Evolutionary conservation across 2,113 vertebrate species (phyloP), one percentile per base, ranked within the genome.

Genomic region (Antennarius striatus): DNA sequence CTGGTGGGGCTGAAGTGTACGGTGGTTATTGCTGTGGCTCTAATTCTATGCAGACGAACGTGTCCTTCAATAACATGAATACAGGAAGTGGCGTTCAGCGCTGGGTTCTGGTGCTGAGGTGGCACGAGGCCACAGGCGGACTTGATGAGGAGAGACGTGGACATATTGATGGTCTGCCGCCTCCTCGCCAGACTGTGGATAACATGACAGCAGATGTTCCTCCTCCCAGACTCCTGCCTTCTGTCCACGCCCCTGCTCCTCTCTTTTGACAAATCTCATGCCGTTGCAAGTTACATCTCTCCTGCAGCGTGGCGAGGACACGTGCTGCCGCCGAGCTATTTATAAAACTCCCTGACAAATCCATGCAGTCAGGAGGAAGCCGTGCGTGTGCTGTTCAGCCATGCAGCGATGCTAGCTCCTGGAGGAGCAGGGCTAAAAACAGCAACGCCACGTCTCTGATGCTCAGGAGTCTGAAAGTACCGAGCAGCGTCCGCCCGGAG

Each of bases 271-370:
- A 69, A 78, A 79, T 72, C 48, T 62, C 10, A 10, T 10, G 43
- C 57, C 73, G 73, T 47, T 51, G 42, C 3, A 68, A 67, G 73
- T 68, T 55, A 59, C 68, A 65, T 81, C 77, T 65, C 66, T 69
- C 32, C 42, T 64, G 76, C 77, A 43, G 71, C 43, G 5, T 67
- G 85, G 65, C 36, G 60, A 73, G 68, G 62, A 86, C 89, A 91
- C 68, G 84, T 92, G 90, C 76, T 30, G 51, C 67, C 0, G 7
- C 79, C 60, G 80, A 83, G 84, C 90, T 92, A 91, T 93, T 93
- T 92, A 87, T 93, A 90, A 88, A 83, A 82, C 73, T 57, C 77
- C 74, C 88, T 89, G 87, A 91, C 89, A 89, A 92, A 93, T 90
- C 77, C 56, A 71, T 87, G 80, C 79, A 90, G 89, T 90, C 92